phyloP scores from a whole-genome alignment of 2,888 invertebrate species.

The Acanthococcus lagerstroemiae region DNA sequence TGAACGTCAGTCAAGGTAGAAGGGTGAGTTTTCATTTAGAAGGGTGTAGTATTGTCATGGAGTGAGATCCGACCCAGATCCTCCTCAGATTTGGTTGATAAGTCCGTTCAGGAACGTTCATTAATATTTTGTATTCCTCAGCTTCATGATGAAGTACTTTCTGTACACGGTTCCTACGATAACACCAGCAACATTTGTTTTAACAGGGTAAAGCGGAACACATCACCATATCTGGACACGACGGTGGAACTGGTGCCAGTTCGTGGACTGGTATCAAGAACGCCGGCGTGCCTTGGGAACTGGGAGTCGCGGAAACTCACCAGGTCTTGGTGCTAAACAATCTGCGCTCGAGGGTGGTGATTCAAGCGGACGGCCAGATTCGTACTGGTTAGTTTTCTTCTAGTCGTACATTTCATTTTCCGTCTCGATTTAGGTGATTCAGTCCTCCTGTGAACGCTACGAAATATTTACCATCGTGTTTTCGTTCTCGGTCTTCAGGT shows the following conservation, averaged over 20 bases:
- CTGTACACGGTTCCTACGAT: too few relatives aligned
- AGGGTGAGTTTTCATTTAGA: too few relatives aligned
- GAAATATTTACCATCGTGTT: not conserved
- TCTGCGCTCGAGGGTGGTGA: slow-evolving; percentile 78
- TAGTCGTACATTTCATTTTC: not conserved
- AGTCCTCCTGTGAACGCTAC: too few relatives aligned
- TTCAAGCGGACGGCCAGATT: slow-evolving; percentile 94
- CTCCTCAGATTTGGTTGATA: too few relatives aligned
- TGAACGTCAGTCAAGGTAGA: too few relatives aligned
- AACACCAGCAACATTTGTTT: too few relatives aligned
- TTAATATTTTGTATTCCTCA: too few relatives aligned
- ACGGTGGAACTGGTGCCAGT: slow-evolving; percentile 97
- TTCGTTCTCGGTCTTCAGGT: slow-evolving; percentile 43
- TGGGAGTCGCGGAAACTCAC: slow-evolving; percentile 96
- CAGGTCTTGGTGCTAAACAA: slow-evolving; percentile 92
- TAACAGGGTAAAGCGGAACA: slow-evolving; percentile 95
- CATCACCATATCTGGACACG: slow-evolving; percentile 96
- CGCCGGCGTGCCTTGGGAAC: slow-evolving; percentile 96
- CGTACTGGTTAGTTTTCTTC: slow-evolving; percentile 54
- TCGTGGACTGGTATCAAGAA: slow-evolving; percentile 99
- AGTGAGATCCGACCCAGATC: too few relatives aligned
- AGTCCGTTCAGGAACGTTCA: too few relatives aligned
- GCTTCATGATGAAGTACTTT: too few relatives aligned
- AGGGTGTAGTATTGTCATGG: too few relatives aligned
- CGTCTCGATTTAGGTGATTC: too few relatives aligned